phyloP scores from a whole-genome alignment of 1,140 invertebrate genomes.

The Drosophila sucinea region DNA sequence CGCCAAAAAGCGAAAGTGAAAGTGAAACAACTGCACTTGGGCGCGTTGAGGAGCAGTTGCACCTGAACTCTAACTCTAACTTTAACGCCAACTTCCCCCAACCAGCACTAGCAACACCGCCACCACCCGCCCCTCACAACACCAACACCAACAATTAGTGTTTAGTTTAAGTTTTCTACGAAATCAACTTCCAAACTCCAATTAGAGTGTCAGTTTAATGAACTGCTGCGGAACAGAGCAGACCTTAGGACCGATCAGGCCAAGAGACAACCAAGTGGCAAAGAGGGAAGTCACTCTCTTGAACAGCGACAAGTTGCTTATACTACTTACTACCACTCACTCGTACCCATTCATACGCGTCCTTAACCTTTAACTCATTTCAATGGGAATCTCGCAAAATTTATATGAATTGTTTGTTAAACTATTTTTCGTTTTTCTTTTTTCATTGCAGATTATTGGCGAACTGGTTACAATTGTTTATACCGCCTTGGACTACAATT shows the following conservation, averaged over 20 bases:
- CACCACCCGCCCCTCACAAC: slow-evolving; percentile 27
- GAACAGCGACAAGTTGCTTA: slow-evolving; percentile 31
- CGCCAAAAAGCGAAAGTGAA: slow-evolving; percentile 69
- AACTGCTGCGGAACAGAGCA: slow-evolving; percentile 52
- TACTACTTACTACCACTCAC: background rate
- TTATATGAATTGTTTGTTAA: slow-evolving; percentile 27
- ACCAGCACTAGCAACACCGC: slow-evolving; percentile 26
- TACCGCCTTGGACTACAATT: slow-evolving; percentile 93
- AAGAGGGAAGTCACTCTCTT: slow-evolving; percentile 26
- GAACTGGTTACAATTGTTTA: slow-evolving; percentile 93
- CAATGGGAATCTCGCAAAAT: slow-evolving; percentile 21
- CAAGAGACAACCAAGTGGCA: slow-evolving; percentile 21
- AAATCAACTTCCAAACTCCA: slow-evolving; percentile 75
- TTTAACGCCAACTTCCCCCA: slow-evolving; percentile 28
- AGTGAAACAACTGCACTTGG: slow-evolving; percentile 73
- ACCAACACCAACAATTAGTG: slow-evolving; percentile 50
- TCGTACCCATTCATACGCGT: slow-evolving; percentile 19
- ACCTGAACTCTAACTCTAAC: slow-evolving; percentile 74
- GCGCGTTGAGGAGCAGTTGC: slow-evolving; percentile 62
- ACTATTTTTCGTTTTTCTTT: slow-evolving; percentile 11
- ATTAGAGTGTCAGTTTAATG: slow-evolving; percentile 81
- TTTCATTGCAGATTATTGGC: slow-evolving; percentile 88
- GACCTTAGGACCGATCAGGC: slow-evolving; percentile 28
- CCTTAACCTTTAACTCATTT: slow-evolving; percentile 53
- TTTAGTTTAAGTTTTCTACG: slow-evolving; percentile 64